Evolutionary conservation across 1,140 invertebrate species (phyloP), one percentile per base, ranked within the genome.

Genomic region (Dreissena rostriformis): DNA sequence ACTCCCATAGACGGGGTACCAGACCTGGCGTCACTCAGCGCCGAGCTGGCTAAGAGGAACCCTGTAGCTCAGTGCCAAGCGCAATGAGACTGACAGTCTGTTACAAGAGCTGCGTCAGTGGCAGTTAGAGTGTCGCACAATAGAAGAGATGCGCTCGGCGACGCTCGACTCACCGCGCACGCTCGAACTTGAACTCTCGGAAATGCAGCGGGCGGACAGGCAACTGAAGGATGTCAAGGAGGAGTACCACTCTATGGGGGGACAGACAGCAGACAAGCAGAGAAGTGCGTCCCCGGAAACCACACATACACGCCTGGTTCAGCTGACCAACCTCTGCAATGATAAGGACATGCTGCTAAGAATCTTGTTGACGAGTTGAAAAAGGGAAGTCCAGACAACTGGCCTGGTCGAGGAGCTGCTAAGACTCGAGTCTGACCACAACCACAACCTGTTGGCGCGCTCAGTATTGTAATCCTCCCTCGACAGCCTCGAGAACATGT

Each of bases 111-210:
- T 92, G 55, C 63, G 85, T 29, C 82, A 86, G 15, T 91, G 90
- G 87, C 87, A 88, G 28, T 71, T 89, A 24, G 91, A 91, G 76
- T 91, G 89, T 70, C 78, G 84, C 29, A 86, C 80, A 12, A 87
- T 90, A 2, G 90, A 91, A 63, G 86, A 86, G 28, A 91, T 91
- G 90, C 72, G 90, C 63, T 79, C 86, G 4, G 90, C 88, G 67
- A 88, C 90, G 12, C 84, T 91, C 14, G 91, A 91, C 66, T 85
- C 88, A 22, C 75, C 91, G 12, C 74, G 87, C n/a, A 75, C 79
- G 77, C 80, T 91, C 51, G 90, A 92, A 65, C 67, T 88, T 29
- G 91, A 92, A 55, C 81, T 91, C n/a, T 65, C 86, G 17, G 85
- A 88, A 22, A 73, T 91, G 52, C 86, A 91, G 53, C 78, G 85